Conservation (phyloP, 2,797 vertebrate species). For the Setipinna tenuifilis region DNA sequence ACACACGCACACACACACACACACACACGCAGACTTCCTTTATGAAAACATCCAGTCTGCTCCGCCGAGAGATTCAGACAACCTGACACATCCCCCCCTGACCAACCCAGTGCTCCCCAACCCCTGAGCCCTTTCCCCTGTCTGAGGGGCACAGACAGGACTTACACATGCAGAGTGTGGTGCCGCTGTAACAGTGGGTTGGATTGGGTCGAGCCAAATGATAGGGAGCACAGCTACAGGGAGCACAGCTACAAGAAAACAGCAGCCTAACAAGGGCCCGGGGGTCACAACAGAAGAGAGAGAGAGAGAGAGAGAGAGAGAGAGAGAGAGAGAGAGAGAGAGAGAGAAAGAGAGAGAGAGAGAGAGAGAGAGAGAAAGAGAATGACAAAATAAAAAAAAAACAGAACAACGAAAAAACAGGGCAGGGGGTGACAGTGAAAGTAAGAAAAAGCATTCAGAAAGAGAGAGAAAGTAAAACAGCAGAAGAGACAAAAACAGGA, state of each 20-base stretch:
- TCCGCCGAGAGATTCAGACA: not conserved
- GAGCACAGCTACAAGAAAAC: not conserved
- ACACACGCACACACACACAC: no score
- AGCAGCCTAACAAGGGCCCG: not conserved
- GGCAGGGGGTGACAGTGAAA: no score
- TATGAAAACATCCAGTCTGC: not conserved
- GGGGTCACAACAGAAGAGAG: not conserved
- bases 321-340: not conserved
- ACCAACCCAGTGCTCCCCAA: not conserved
- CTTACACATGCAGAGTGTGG: not conserved
- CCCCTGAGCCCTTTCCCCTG: not conserved
- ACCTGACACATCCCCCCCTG: not conserved
- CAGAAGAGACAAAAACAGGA: no score
- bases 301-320: not conserved
- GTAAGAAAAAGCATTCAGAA: no score
- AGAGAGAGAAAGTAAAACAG: no score
- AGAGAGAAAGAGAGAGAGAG: not conserved
- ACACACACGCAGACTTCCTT: not conserved
- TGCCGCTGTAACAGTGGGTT: not conserved
- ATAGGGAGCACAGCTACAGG: not conserved
- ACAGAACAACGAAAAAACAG: no score
- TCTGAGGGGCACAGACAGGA: not conserved
- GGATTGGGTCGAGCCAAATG: not conserved
- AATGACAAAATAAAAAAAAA: constrained; percentile 31
- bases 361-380: not conserved